phyloP scores from a whole-genome alignment of 2,888 invertebrate genomes.

The Amblyjoppa fuscipennis region DNA sequence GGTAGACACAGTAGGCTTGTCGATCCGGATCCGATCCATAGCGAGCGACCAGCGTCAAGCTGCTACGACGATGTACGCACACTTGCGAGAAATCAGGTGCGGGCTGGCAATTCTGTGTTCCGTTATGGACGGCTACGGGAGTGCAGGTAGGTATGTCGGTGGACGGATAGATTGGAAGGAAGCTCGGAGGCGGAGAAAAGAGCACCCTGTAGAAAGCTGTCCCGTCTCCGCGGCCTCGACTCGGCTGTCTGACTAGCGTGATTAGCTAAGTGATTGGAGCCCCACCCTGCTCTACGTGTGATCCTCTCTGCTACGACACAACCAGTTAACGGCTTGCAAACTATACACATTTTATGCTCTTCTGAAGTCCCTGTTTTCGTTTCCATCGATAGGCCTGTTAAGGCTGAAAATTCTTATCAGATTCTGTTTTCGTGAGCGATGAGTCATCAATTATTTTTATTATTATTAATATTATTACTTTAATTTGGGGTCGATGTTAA shows the following conservation, averaged over 20 bases:
- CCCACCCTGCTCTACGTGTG: slow-evolving; percentile 72
- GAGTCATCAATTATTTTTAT: too few species aligned
- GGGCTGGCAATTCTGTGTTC: slow-evolving; percentile 30
- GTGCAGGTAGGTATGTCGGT: slow-evolving; percentile 15
- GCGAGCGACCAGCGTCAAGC: slow-evolving; percentile 52
- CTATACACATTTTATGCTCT: neutral
- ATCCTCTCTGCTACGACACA: slow-evolving; percentile 17
- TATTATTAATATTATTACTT: too few species aligned
- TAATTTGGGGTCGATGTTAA: too few species aligned
- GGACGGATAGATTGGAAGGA: slow-evolving; percentile 27
- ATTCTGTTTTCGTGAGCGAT: too few species aligned
- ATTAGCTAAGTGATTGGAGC: slow-evolving; percentile 82
- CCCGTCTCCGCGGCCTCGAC: slow-evolving; percentile 48
- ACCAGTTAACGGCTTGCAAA: slow-evolving; percentile 8
- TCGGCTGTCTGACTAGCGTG: slow-evolving; percentile 77
- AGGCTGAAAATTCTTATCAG: too few species aligned
- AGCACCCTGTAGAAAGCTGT: slow-evolving; percentile 36
- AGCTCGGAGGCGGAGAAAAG: slow-evolving; percentile 27
- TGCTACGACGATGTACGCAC: slow-evolving; percentile 51
- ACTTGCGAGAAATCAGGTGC: slow-evolving; percentile 58
- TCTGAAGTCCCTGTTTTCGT: neutral
- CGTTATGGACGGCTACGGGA: slow-evolving; percentile 4
- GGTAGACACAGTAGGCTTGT: slow-evolving; percentile 18
- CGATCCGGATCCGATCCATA: slow-evolving; percentile 11
- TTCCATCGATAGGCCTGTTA: neutral